Conservation (phyloP, 2,113 vertebrate genomes). For the Romanogobio albipinnatus region DNA sequence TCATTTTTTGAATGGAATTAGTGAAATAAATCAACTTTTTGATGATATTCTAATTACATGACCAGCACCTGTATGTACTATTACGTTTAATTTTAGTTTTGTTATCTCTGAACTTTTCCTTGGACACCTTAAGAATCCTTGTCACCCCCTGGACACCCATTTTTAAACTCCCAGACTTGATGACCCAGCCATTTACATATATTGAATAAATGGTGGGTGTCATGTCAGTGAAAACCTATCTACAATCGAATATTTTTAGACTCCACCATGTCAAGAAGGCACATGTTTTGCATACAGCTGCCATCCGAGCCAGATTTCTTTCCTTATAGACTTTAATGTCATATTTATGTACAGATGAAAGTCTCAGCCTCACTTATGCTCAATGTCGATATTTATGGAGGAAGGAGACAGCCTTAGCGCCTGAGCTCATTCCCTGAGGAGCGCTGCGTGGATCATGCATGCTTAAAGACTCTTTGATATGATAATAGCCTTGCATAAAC, state of each 20-base stretch:
- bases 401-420: background rate
- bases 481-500: slow-evolving; percentile 55
- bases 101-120: background rate
- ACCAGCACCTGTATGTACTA: background rate
- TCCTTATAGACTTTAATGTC: slow-evolving; percentile 20
- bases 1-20: too few species aligned
- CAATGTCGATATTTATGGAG: slow-evolving; percentile 31
- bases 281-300: background rate
- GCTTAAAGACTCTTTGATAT: slow-evolving; percentile 52
- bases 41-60: too few species aligned
- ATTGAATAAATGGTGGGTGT: background rate
- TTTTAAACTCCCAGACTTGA: background rate
- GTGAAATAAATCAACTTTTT: too few species aligned
- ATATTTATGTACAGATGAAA: slow-evolving; percentile 9
- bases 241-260: background rate
- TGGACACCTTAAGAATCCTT: background rate
- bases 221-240: background rate
- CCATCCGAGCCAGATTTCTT: background rate
- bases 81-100: background rate
- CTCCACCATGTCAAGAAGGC: background rate
- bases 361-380: background rate
- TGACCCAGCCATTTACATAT: background rate
- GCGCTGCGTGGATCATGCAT: slow-evolving; percentile 35
- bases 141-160: background rate
- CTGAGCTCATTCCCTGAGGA: slow-evolving; percentile 31